Evolutionary conservation across 2,888 invertebrate species (phyloP), one percentile per base, ranked within the genome.

Genomic region (Helobdella robusta): DNA sequence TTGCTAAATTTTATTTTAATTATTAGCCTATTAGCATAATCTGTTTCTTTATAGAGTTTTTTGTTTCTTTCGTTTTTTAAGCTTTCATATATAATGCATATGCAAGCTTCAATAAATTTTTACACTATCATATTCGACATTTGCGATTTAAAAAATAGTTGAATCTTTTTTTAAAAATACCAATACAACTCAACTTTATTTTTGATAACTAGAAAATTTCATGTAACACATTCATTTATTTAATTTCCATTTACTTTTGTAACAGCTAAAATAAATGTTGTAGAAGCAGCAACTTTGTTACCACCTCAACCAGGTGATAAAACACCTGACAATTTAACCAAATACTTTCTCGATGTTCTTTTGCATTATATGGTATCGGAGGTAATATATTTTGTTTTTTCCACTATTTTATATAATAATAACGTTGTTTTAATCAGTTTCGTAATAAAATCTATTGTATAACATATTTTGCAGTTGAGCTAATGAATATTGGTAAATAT

Each of bases 291-390:
- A 88, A 73, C 82, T 87, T 74, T 82, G 65, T 70, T 82, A 64
- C 90, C 91, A 2, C 87, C 90, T 0, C 87, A 87, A 72, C 85
- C 88, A 67, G 89, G 87, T 63, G 93, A 94, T 75, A 89, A 88
- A 78, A 83, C 86, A 2, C 85, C 88, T 50, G 92, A 92, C 64
- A 89, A 90, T 74, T 85, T 87, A 75, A 87, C 87, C 20, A 87
- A 87, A 73, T 88, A 60, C 59, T 56, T 89, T 75, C 84, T 95
- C 72, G 92, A 93, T 78, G 86, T 88, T 69, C 81, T 95, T 35
- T 83, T 95, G 46, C 91, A 91, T 72, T 87, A 86, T 73, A 91
- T 93, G 88, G 91, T 94, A 4, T 86, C 89, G 50, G 90, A 93
- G 81, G 85, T 85, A 74, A 32, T 34, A 63, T 50, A 15, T n/a